A percentile compares a stretch with the other conserved stretches of the same genome.
These are phyloP conservation scores for Myiopsitta monachus DNA, from an alignment of 2,113 vertebrate species.

Conservation along the genomic window DNA sequence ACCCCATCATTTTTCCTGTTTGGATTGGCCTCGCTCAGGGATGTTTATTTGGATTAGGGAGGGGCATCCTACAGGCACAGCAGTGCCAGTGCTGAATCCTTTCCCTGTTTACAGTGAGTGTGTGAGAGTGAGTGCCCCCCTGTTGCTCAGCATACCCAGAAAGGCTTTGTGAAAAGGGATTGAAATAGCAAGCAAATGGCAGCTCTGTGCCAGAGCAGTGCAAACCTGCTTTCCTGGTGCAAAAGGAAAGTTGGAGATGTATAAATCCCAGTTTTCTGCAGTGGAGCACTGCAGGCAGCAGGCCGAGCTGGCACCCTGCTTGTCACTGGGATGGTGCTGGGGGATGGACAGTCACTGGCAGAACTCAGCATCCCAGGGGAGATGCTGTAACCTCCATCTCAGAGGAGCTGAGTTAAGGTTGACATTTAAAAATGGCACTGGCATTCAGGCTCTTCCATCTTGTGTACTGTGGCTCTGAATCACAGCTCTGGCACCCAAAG, in stretches of 20 bases:
- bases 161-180: not conserved
- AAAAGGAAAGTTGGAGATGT: not conserved
- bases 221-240: not conserved
- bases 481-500: not conserved
- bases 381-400: not conserved
- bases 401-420: not conserved
- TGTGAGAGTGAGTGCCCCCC: too few relatives aligned
- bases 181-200: constrained; percentile 23
- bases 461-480: not conserved
- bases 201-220: not conserved
- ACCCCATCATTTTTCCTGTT: not conserved
- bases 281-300: fast-evolving
- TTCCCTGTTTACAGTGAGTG: not conserved
- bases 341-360: not conserved
- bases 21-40: not conserved
- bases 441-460: not conserved
- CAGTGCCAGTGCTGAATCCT: not conserved
- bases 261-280: not conserved
- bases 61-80: not conserved
- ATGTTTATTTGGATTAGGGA: constrained; percentile 8
- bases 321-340: not conserved
- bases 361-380: not conserved
- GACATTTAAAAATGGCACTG: not conserved
- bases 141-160: constrained; percentile 16
- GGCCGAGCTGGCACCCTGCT: not conserved